Evolutionary conservation across 2,797 vertebrate genomes (phyloP), one percentile per base, ranked within the genome.

Genomic region (Danio choprae): DNA sequence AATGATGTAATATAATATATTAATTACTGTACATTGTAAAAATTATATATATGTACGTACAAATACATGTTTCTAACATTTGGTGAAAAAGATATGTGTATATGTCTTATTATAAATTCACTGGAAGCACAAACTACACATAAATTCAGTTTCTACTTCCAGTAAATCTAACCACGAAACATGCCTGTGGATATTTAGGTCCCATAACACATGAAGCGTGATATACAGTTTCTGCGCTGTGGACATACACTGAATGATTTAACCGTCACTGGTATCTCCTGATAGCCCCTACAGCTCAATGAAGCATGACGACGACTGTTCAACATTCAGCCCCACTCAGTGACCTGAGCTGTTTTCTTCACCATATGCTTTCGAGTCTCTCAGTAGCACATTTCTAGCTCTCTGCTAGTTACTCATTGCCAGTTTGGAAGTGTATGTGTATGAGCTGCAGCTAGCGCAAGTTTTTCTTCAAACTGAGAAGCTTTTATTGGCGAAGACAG

Each of bases 311-410:
- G 44, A 12, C 41, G 60, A 40, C 44, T 63, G 58, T 67, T 67
- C 44, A 56, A 53, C 72, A 51, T 59, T 75, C 70, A 75, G 79
- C 69, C 46, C 40, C 11, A 64, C 40, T 71, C 67, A 41, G 12
- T 59, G 51, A 58, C 73, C 10, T 18, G 56, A 77, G 22, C 79
- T 77, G 69, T 74, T 64, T n/a, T 55, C 58, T 59, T 38, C 5
- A 16, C 36, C 79, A 58, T 62, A 51, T 51, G 63, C 58, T 82
- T 80, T 72, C 53, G 69, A 69, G 77, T 60, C 62, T 22, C 55
- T 29, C 18, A n/a, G 1, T 79, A 69, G 77, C 63, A 53, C 63
- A 80, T 82, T 82, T 79, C 78, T 79, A 77, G 67, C 43, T 59
- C 67, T 72, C 43, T 22, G 22, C 77, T 74, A 43, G 4, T 22